A percentile compares a stretch with the other conserved stretches of the same genome.
Evolutionary conservation across 2,888 invertebrate genomes (phyloP).

Genomic region (Stenchaetothrips biformis): DNA sequence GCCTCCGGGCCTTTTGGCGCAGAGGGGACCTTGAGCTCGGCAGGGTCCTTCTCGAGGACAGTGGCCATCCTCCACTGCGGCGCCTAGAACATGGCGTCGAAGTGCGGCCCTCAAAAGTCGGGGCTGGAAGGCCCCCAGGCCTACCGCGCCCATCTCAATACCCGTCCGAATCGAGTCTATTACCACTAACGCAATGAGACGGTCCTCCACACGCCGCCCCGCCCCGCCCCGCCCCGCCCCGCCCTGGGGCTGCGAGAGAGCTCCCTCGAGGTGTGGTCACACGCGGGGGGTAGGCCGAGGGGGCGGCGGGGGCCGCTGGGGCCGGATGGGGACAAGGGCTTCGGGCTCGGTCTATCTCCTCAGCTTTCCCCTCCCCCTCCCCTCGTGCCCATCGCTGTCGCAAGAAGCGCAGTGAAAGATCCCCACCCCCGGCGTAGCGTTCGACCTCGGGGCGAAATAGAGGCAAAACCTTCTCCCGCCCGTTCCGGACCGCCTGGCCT

Average conservation of each 20-base stretch:
- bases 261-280: constrained; percentile 4
- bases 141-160: not conserved
- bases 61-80: too few relatives aligned
- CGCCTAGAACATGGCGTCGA: not conserved
- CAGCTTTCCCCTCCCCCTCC: not conserved
- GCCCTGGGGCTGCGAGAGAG: not conserved
- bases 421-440: not conserved
- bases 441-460: not conserved
- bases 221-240: not conserved
- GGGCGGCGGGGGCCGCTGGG: not conserved
- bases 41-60: too few relatives aligned
- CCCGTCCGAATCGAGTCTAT: constrained; percentile 13
- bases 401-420: constrained; percentile 20
- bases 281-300: not conserved
- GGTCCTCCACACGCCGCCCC: not conserved
- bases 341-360: not conserved
- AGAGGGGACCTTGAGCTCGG: not conserved
- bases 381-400: not conserved
- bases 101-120: not conserved
- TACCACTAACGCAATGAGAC: constrained; percentile 13
- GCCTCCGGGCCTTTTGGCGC: not conserved
- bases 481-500: not conserved
- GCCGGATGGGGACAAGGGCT: not conserved
- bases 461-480: not conserved
- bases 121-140: too few relatives aligned